These are phyloP conservation scores for Aethes cnicana DNA, from an alignment of 2,888 invertebrate species.

Conservation along the genomic window DNA sequence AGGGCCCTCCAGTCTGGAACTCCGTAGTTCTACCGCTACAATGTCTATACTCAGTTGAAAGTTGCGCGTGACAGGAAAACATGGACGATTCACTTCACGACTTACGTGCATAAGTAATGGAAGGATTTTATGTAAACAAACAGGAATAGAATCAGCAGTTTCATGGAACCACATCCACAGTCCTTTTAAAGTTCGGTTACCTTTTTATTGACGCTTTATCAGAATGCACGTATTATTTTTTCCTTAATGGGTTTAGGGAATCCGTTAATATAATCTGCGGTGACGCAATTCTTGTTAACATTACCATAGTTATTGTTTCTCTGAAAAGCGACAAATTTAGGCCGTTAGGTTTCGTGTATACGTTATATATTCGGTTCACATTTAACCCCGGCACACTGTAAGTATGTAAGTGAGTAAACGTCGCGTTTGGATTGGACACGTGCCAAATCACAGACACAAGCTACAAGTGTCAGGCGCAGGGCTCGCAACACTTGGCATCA, in stretches of 20 bases:
- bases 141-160: slow-evolving; percentile 17
- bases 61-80: no score
- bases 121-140: slow-evolving; percentile 4
- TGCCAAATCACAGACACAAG: slow-evolving; percentile 63
- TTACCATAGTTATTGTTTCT: no score
- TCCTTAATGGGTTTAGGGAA: slow-evolving; percentile 9
- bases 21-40: no score
- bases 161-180: slow-evolving; percentile 3
- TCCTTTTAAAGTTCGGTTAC: slow-evolving; percentile 10
- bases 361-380: slow-evolving; percentile 18
- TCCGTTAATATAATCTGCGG: no score
- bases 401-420: slow-evolving; percentile 26
- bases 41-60: no score
- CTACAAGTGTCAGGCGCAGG: slow-evolving; percentile 70
- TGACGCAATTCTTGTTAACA: no score
- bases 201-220: no score
- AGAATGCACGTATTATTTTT: slow-evolving; percentile 8
- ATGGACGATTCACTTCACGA: slow-evolving; percentile 27
- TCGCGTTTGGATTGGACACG: slow-evolving; percentile 49
- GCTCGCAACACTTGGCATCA: slow-evolving; percentile 47
- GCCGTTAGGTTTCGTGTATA: no score
- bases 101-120: slow-evolving; percentile 12
- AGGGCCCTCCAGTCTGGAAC: no score
- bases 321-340: no score
- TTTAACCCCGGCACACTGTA: slow-evolving; percentile 12